Percentiles rank a stretch among this genome's conserved stretches.
These are phyloP conservation scores for Agriopis leucophaearia DNA, from an alignment of 2,888 invertebrate genomes.

Conservation along the genomic window DNA sequence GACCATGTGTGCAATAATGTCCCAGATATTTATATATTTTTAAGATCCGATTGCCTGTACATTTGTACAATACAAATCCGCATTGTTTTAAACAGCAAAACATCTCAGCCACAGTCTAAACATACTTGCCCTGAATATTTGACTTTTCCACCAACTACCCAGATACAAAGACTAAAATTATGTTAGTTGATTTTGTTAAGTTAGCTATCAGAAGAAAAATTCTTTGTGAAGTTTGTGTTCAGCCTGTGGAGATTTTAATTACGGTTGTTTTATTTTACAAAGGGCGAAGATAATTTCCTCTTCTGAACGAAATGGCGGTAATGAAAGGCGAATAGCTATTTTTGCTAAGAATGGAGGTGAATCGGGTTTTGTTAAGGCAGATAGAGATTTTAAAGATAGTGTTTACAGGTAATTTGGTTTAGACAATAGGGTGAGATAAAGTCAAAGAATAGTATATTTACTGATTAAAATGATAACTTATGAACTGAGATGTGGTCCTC, in stretches of 20 bases:
- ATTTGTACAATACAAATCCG: too few relatives aligned
- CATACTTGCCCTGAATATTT: conserved; percentile 5
- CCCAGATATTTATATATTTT: too few relatives aligned
- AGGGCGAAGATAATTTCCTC: conserved; percentile 35
- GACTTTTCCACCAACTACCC: neutral
- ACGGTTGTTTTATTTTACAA: conserved; percentile 31
- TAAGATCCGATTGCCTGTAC: too few relatives aligned
- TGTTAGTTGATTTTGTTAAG: neutral
- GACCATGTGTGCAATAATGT: too few relatives aligned
- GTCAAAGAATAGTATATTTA: neutral
- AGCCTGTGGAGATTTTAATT: conserved; percentile 31
- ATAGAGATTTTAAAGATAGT: conserved; percentile 27
- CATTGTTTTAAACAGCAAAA: neutral
- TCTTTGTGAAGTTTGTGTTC: neutral
- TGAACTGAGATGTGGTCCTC: too few relatives aligned
- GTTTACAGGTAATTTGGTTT: conserved; percentile 14
- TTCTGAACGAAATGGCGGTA: conserved; percentile 21
- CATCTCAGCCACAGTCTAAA: conserved; percentile 7
- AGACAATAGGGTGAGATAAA: neutral
- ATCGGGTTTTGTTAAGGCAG: conserved; percentile 24
- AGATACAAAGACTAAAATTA: conserved; percentile 19
- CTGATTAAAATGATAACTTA: neutral
- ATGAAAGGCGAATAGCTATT: conserved; percentile 29
- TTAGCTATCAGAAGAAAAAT: neutral
- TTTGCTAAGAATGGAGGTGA: conserved; percentile 24